A percentile compares a stretch with the other conserved stretches of the same genome.
phyloP scores from a whole-genome alignment of 2,888 invertebrate species.

The Patella caerulea region DNA sequence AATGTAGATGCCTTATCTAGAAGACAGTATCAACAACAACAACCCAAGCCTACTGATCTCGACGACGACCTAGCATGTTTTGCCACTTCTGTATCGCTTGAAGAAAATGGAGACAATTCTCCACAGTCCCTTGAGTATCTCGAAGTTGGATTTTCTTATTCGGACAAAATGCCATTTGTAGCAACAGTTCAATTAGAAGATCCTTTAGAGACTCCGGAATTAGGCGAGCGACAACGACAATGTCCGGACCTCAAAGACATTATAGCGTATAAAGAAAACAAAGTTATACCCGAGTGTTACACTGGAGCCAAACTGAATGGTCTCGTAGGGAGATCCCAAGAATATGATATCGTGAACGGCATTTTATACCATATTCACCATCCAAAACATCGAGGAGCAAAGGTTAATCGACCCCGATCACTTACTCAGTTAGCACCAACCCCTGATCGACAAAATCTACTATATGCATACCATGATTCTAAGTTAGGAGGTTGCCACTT shows the following conservation, averaged over 20 bases:
- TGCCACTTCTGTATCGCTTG: too few relatives aligned
- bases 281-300: background rate
- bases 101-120: too few relatives aligned
- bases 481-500: slow-evolving; percentile 5
- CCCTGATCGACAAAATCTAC: background rate
- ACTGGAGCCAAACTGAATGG: background rate
- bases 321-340: background rate
- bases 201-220: too few relatives aligned
- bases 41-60: background rate
- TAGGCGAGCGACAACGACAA: too few relatives aligned
- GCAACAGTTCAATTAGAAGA: too few relatives aligned
- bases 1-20: slow-evolving; percentile 34
- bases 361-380: background rate
- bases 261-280: too few relatives aligned
- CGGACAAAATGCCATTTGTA: too few relatives aligned
- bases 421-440: background rate
- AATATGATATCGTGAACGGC: background rate
- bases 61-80: too few relatives aligned
- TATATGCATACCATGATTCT: background rate
- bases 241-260: too few relatives aligned
- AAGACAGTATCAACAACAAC: slow-evolving; percentile 18
- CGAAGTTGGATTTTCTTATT: too few relatives aligned
- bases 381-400: background rate
- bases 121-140: too few relatives aligned
- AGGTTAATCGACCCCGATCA: background rate